Base-by-base conservation (phyloP, 2,888 invertebrate species). In the Marasmarcha lunaedactyla region DNA sequence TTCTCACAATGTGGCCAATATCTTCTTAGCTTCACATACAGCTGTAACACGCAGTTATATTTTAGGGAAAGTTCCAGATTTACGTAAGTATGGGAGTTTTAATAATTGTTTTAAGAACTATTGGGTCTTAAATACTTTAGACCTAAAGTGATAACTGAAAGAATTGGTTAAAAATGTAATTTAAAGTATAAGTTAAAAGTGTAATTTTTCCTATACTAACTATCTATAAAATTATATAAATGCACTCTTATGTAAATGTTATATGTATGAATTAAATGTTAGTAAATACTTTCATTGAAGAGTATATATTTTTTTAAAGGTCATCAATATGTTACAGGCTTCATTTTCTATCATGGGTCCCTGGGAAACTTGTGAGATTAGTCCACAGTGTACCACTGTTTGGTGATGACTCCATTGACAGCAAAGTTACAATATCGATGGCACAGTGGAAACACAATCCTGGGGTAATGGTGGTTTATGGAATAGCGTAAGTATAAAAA, bases 1-100 rank as follows among this genome's bases (percentile, higher is more conserved):
- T 91, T 97, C 62, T 94, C 95, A n/a, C 91, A 94, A 54, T 96
- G 96, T 69, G 96, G 97, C 10, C 93, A 94, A 73, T 97, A 91
- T 79, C 87, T 97, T 47, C 84, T 97, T 51, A 96, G 96, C 47
- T 97, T 95, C 71, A 94, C 93, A 1, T 88, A 87, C 58, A 85
- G 63, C 54, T 69, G 74, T 49, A 81, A 81, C 25, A 78, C 78
- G 30, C 85, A 85, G 50, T 76, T 76, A 43, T 85, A 84, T 51
- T 88, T 86, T 55, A 79, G 84, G 53, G 86, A 84, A 62, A 86
- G 76, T 48, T 71, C 71, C 11, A 79, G 73, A 44, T 81, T 70
- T 44, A 77, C 65, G 81, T 81, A 57, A 74, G 79, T 30, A 30
- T n/a, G 5, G 9, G 25, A 25, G 25, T 6, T 9, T 25, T 25